A percentile compares a stretch with the other conserved stretches of the same genome.
phyloP scores from a whole-genome alignment of 1,140 invertebrate species.

The Hesperophylax magnus region DNA sequence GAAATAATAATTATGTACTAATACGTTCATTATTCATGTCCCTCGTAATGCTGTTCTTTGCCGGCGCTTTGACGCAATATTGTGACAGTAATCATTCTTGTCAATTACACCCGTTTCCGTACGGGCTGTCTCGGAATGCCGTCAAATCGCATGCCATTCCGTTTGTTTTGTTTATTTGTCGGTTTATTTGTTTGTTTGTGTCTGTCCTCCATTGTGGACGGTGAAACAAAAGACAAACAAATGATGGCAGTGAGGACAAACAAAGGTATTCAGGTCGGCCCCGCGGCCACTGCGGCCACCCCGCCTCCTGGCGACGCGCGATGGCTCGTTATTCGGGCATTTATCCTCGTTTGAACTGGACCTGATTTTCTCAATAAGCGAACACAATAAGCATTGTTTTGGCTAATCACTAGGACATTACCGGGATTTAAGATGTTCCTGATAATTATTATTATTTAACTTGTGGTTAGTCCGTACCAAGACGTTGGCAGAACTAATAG shows the following conservation, averaged over 20 bases:
- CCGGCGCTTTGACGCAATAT: not conserved
- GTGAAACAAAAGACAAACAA: slow-evolving; percentile 31
- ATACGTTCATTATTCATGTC: not conserved
- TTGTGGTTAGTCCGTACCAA: no score
- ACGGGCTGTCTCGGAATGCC: slow-evolving; percentile 11
- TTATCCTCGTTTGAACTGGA: slow-evolving; percentile 7
- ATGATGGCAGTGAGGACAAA: slow-evolving; percentile 15
- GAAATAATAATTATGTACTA: no score
- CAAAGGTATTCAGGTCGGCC: slow-evolving; percentile 12
- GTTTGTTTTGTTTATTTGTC: slow-evolving; percentile 26
- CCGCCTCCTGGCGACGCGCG: slow-evolving; percentile 4
- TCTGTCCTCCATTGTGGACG: slow-evolving; percentile 26
- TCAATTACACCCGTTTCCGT: slow-evolving; percentile 23
- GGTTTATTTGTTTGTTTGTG: slow-evolving; percentile 21
- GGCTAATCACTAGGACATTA: no score
- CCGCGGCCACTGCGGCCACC: not conserved
- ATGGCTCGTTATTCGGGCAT: slow-evolving; percentile 17
- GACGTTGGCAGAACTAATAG: no score
- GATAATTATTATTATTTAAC: no score
- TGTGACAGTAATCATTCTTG: slow-evolving; percentile 29
- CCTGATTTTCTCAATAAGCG: slow-evolving; percentile 21
- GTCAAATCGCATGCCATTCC: slow-evolving; percentile 24
- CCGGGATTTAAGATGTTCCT: no score
- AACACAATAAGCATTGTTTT: no score
- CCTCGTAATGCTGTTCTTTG: not conserved